A percentile compares a stretch with the other conserved stretches of the same genome.
Evolutionary conservation across 2,797 vertebrate species (phyloP).

Genomic region (Neomorphus geoffroyi): DNA sequence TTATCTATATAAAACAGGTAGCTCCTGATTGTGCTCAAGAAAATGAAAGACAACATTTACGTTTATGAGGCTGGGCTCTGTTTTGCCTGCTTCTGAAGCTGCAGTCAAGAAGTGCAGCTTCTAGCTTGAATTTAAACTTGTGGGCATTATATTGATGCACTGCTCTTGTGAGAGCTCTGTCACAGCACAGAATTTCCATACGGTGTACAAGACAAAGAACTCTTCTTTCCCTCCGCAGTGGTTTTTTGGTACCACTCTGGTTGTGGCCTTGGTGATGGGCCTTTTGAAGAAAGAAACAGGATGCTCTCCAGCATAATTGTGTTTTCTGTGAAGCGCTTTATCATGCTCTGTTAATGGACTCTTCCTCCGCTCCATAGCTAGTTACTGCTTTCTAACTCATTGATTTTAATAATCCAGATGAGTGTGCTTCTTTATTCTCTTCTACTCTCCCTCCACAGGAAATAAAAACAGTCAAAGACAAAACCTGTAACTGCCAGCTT

Average conservation of each 20-base stretch:
- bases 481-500: background rate
- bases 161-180: background rate
- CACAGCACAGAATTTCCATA: background rate
- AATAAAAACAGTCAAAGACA: background rate
- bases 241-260: background rate
- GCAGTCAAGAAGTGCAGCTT: background rate
- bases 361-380: background rate
- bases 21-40: background rate
- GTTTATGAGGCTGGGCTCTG: background rate
- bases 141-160: background rate
- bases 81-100: background rate
- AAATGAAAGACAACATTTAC: background rate
- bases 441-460: background rate
- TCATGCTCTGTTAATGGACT: background rate
- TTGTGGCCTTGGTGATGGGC: background rate
- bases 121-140: background rate
- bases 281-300: background rate
- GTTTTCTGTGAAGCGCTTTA: background rate
- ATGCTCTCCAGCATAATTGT: background rate
- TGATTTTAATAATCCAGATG: slow-evolving; percentile 31
- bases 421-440: background rate
- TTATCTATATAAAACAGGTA: background rate
- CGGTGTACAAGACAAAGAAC: background rate
- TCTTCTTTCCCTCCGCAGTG: background rate
- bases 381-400: slow-evolving; percentile 18